Conservation (phyloP, 2,113 vertebrate genomes). For the Pelvicachromis taeniatus region DNA sequence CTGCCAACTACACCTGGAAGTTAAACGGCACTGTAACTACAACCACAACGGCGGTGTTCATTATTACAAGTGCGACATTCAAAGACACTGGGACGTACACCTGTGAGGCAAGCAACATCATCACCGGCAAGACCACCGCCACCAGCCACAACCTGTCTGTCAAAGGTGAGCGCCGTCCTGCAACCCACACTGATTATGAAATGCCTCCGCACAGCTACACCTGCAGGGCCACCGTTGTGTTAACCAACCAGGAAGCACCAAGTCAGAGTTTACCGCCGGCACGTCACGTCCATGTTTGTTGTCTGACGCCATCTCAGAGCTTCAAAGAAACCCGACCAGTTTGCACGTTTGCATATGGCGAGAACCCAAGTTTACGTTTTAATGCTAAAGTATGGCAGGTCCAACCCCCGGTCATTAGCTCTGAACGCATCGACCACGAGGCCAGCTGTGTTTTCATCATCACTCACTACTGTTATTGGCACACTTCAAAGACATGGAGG, state of each 20-base stretch:
- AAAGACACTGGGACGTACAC: slow-evolving; percentile 56
- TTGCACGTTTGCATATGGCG: neutral
- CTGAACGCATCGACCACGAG: neutral
- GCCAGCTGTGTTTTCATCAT: neutral
- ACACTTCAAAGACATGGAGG: no score
- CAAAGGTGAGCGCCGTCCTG: slow-evolving; percentile 48
- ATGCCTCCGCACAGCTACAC: neutral
- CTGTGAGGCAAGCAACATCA: slow-evolving; percentile 50
- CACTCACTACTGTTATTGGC: neutral
- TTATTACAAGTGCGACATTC: neutral
- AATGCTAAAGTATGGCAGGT: neutral
- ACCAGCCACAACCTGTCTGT: slow-evolving; percentile 19
- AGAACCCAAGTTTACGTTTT: neutral
- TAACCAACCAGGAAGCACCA: neutral
- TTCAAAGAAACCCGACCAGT: neutral
- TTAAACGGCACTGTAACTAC: slow-evolving; percentile 18
- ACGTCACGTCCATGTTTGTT: neutral
- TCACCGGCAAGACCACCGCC: slow-evolving; percentile 18
- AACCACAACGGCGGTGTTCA: accelerated
- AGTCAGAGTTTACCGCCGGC: neutral
- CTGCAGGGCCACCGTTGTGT: neutral
- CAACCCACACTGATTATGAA: neutral
- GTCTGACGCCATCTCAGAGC: neutral
- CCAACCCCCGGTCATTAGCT: neutral
- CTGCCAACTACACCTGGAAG: slow-evolving; percentile 60